Conservation (phyloP, 2,113 vertebrate species). For the Motacilla tschutschensis region DNA sequence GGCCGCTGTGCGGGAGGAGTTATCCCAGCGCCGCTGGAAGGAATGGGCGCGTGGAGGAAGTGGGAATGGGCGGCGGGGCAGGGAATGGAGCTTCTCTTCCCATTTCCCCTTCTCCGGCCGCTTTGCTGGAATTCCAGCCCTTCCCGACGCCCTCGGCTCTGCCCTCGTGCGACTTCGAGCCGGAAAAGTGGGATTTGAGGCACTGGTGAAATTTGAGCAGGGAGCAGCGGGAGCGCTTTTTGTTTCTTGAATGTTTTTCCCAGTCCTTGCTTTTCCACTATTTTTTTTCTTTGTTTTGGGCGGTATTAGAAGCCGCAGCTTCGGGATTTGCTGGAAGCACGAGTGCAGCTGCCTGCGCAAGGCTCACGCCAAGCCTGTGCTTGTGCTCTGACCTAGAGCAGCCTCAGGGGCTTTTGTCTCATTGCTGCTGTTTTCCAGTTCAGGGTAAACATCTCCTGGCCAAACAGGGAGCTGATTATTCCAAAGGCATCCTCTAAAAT, state of each 20-base stretch:
- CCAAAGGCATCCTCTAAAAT: not conserved
- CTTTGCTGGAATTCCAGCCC: rapidly evolving
- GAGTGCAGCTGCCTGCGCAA: too few species aligned
- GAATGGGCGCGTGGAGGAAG: not conserved
- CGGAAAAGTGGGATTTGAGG: rapidly evolving
- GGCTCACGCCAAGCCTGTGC: not conserved
- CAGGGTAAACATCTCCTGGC: not conserved
- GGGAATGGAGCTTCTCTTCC: rapidly evolving
- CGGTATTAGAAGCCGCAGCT: too few species aligned
- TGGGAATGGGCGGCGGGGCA: rapidly evolving
- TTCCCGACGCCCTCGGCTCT: not conserved
- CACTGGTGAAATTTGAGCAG: rapidly evolving
- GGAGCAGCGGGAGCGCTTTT: rapidly evolving
- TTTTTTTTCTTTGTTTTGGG: not conserved
- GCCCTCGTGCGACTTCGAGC: too few species aligned
- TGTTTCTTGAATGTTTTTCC: rapidly evolving
- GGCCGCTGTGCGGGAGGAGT: not conserved
- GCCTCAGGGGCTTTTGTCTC: not conserved
- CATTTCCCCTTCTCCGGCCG: rapidly evolving
- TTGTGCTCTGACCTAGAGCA: not conserved
- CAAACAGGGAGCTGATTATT: not conserved
- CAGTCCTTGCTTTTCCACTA: not conserved
- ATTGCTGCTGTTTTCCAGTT: not conserved
- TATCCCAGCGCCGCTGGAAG: too few species aligned
- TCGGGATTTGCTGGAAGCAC: not conserved